A percentile compares a stretch with the other conserved stretches of the same genome.
Conservation (phyloP, 1,140 invertebrate species). For the Apis florea region DNA sequence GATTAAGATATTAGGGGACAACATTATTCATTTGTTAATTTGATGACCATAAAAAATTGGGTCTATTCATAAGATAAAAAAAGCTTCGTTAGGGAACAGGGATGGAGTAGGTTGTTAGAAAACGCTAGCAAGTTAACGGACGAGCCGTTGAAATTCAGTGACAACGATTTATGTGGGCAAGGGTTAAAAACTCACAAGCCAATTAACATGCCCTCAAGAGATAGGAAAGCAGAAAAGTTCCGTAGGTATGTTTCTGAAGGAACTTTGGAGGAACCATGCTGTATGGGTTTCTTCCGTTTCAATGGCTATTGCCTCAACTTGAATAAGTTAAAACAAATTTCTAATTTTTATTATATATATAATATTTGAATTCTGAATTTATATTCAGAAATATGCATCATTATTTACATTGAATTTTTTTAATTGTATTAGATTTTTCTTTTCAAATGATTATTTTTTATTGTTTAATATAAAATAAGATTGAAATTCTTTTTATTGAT, state of each 20-base stretch:
- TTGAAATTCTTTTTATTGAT: too few species aligned
- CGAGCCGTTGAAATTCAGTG: background rate
- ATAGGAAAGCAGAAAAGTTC: constrained; percentile 42
- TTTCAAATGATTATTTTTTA: too few species aligned
- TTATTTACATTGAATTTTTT: too few species aligned
- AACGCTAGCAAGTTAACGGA: background rate
- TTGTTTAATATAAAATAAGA: too few species aligned
- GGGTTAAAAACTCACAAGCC: constrained; percentile 3
- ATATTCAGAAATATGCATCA: too few species aligned
- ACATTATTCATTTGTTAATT: background rate
- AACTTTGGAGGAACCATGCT: constrained; percentile 19
- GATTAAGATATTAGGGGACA: too few species aligned
- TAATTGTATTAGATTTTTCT: too few species aligned
- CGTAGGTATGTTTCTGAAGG: constrained; percentile 35
- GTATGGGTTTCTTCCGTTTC: background rate
- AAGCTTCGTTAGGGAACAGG: constrained; percentile 7
- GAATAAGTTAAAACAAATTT: too few species aligned
- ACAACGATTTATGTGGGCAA: background rate
- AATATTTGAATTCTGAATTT: too few species aligned
- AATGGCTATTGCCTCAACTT: background rate
- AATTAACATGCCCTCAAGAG: constrained; percentile 32
- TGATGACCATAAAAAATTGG: rapidly evolving
- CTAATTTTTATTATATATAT: too few species aligned
- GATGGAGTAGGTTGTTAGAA: constrained; percentile 17
- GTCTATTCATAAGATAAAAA: background rate